Conservation (phyloP, 2,113 vertebrate genomes). For the Syrrhaptes paradoxus region DNA sequence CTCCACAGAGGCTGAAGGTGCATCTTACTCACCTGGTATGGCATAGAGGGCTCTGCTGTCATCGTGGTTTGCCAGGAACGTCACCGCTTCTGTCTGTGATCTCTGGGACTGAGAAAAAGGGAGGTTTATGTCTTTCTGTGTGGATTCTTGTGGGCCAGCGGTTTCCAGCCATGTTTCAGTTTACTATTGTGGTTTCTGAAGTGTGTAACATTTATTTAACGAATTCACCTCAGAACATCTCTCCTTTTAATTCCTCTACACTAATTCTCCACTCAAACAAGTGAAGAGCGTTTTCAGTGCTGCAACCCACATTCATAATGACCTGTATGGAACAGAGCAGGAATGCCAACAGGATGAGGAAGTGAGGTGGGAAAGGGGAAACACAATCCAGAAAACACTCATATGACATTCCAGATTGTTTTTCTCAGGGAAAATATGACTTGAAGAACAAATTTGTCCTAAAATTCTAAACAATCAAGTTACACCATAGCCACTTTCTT, state of each 20-base stretch:
- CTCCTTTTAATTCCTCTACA: not conserved
- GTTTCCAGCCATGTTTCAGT: not conserved
- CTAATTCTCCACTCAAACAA: not conserved
- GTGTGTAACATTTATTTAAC: accelerated
- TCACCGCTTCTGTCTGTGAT: constrained; percentile 97
- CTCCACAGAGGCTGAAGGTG: not conserved
- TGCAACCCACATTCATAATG: not conserved
- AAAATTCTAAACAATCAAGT: not conserved
- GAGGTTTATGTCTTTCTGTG: not conserved
- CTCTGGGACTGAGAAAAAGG: constrained; percentile 86
- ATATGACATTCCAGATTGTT: not conserved
- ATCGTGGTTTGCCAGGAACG: constrained; percentile 96
- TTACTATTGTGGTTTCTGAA: not conserved
- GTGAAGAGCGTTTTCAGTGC: not conserved
- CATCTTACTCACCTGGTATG: constrained; percentile 86
- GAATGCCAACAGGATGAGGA: not conserved
- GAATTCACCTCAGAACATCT: not conserved
- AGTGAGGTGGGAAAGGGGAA: not conserved
- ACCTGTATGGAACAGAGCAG: not conserved
- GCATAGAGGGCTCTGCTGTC: constrained; percentile 97
- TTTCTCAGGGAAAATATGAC: not conserved
- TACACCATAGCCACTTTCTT: not conserved
- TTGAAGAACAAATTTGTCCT: not conserved
- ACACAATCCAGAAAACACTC: not conserved
- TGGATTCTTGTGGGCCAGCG: not conserved